phyloP scores from a whole-genome alignment of 30 jellyfish, hydroid and myxozoan species.

The Hydra vulgaris region DNA sequence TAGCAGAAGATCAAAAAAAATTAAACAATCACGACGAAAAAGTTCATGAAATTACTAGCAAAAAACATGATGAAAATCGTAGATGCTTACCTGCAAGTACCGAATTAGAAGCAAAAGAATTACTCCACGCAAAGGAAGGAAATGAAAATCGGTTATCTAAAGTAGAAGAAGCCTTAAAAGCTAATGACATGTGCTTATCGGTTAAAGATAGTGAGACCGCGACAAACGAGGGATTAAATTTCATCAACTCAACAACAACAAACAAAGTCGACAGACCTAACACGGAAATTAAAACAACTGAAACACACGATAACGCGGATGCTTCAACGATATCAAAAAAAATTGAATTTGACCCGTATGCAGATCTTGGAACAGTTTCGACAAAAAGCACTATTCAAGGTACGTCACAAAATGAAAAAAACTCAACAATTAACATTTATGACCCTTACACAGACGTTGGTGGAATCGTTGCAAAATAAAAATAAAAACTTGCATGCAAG shows the following conservation, averaged over 20 bases:
- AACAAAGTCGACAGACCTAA: not conserved
- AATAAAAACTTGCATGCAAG: no score
- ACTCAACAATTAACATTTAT: not conserved
- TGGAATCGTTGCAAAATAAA: not conserved
- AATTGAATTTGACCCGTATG: slow-evolving; percentile 51
- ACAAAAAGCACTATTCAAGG: slow-evolving; percentile 7
- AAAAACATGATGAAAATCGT: not conserved
- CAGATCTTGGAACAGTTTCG: slow-evolving; percentile 65
- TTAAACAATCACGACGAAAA: not conserved
- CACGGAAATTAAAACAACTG: not conserved
- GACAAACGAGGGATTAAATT: not conserved
- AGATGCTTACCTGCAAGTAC: slow-evolving; percentile 2
- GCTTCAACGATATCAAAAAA: not conserved
- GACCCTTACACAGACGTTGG: slow-evolving; percentile 11
- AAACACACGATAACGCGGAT: not conserved
- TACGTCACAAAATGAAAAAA: not conserved
- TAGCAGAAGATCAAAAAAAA: not conserved
- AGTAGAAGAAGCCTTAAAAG: slow-evolving; percentile 2
- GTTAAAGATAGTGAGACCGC: not conserved
- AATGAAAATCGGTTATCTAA: not conserved
- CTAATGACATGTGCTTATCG: not conserved
- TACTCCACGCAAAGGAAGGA: not conserved
- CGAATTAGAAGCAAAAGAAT: not conserved
- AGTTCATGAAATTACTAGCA: not conserved
- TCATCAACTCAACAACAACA: not conserved